Evolutionary conservation across 2,888 invertebrate species (phyloP).

Genomic region (Eumerus sabulonum): DNA sequence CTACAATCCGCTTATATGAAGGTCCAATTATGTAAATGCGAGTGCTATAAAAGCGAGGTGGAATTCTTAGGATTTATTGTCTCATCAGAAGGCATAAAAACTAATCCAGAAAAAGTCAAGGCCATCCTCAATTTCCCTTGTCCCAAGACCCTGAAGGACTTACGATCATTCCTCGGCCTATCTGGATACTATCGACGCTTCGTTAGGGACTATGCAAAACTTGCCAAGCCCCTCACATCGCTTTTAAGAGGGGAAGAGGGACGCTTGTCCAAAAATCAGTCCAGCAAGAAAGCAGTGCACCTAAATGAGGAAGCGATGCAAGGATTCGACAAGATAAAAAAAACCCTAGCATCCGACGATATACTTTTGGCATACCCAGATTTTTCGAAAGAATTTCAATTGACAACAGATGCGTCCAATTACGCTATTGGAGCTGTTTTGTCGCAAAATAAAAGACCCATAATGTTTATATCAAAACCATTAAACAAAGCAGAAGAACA

Average conservation of each 20-base stretch:
- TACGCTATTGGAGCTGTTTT: no score
- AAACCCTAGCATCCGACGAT: conserved; percentile 17
- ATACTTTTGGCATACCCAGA: conserved; percentile 15
- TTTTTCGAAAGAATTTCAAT: conserved; percentile 3
- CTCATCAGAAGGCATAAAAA: conserved; percentile 69
- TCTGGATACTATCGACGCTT: no score
- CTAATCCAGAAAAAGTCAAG: conserved; percentile 69
- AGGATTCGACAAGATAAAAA: conserved; percentile 17
- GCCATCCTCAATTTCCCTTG: conserved; percentile 61
- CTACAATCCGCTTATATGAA: no score
- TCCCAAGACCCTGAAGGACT: conserved; percentile 46
- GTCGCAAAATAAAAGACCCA: conserved; percentile 23
- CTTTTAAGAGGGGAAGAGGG: no score
- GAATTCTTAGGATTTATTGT: conserved; percentile 72
- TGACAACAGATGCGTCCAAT: conserved; percentile 30
- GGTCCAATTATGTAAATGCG: no score
- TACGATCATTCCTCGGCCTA: no score
- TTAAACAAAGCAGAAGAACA: background rate
- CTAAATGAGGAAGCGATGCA: no score
- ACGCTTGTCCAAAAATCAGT: no score
- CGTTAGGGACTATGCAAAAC: no score
- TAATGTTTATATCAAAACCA: conserved; percentile 10
- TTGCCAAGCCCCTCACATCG: no score
- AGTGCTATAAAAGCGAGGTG: background rate
- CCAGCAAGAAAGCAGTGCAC: no score